Evolutionary conservation across 2,113 vertebrate genomes (phyloP).

Genomic region (Brachyhypopomus occidentalis): DNA sequence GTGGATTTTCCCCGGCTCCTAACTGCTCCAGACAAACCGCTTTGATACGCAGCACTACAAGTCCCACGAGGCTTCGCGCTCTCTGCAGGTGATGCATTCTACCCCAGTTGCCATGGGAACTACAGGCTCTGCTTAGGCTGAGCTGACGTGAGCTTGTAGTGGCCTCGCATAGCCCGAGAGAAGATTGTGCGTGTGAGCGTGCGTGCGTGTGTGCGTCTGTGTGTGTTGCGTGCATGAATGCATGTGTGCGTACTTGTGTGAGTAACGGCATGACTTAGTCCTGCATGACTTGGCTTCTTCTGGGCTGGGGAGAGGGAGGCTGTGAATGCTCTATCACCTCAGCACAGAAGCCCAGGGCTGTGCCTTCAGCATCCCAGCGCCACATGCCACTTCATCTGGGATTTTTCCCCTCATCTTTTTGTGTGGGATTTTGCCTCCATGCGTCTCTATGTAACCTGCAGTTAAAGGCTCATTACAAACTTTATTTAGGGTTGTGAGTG

Average conservation of each 20-base stretch:
- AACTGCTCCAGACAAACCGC: constrained; percentile 10
- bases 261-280: background rate
- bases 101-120: constrained; percentile 50
- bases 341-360: background rate
- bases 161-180: constrained; percentile 30
- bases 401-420: no score
- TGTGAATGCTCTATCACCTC: background rate
- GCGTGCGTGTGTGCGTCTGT: constrained; percentile 3
- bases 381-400: no score
- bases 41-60: constrained; percentile 41
- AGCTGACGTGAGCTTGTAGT: constrained; percentile 37
- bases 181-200: constrained; percentile 5
- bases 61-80: constrained; percentile 39
- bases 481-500: no score
- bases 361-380: no score
- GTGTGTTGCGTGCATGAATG: constrained; percentile 31
- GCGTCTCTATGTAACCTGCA: no score
- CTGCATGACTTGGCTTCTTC: constrained; percentile 35
- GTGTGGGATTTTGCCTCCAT: no score
- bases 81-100: constrained; percentile 38
- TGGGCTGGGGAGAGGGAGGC: background rate
- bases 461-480: no score
- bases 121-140: constrained; percentile 41
- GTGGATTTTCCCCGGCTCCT: background rate
- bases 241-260: constrained; percentile 31